phyloP scores from a whole-genome alignment of 2,888 invertebrate genomes.

The Bhutanitis thaidina region DNA sequence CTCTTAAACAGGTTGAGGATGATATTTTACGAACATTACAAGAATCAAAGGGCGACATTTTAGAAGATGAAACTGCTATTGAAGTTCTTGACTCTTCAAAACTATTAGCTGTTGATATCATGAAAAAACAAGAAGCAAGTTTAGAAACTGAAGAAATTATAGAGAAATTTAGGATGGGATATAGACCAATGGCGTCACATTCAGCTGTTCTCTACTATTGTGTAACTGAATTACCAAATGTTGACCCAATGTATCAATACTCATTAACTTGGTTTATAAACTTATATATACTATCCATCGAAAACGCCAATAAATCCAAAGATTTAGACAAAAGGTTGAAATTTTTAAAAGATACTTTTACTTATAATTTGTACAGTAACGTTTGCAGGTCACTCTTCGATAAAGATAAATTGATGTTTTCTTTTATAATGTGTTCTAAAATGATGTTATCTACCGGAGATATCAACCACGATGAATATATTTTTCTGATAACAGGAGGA shows the following conservation, averaged over 20 bases:
- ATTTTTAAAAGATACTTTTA: slow-evolving; percentile 87
- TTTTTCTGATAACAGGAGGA: slow-evolving; percentile 89
- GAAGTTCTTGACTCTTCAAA: slow-evolving; percentile 93
- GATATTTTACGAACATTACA: slow-evolving; percentile 92
- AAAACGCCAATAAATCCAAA: slow-evolving; percentile 85
- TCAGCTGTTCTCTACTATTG: slow-evolving; percentile 91
- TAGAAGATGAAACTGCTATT: slow-evolving; percentile 95
- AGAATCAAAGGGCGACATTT: slow-evolving; percentile 90
- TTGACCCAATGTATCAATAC: slow-evolving; percentile 95
- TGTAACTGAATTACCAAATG: slow-evolving; percentile 89
- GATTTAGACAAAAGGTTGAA: slow-evolving; percentile 84
- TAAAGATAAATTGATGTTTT: slow-evolving; percentile 90
- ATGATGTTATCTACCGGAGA: slow-evolving; percentile 80
- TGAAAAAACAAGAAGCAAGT: slow-evolving; percentile 88
- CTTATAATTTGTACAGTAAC: slow-evolving; percentile 88
- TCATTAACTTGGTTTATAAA: slow-evolving; percentile 93
- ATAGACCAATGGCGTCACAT: slow-evolving; percentile 88
- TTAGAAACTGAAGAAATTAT: slow-evolving; percentile 88
- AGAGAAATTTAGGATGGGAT: slow-evolving; percentile 86
- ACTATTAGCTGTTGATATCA: slow-evolving; percentile 88
- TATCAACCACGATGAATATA: slow-evolving; percentile 81
- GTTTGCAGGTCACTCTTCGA: slow-evolving; percentile 92
- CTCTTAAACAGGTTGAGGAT: slow-evolving; percentile 92
- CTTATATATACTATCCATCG: slow-evolving; percentile 88
- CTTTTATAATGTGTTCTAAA: slow-evolving; percentile 88